phyloP scores from a whole-genome alignment of 2,797 vertebrate species.

The Siniperca obscura region DNA sequence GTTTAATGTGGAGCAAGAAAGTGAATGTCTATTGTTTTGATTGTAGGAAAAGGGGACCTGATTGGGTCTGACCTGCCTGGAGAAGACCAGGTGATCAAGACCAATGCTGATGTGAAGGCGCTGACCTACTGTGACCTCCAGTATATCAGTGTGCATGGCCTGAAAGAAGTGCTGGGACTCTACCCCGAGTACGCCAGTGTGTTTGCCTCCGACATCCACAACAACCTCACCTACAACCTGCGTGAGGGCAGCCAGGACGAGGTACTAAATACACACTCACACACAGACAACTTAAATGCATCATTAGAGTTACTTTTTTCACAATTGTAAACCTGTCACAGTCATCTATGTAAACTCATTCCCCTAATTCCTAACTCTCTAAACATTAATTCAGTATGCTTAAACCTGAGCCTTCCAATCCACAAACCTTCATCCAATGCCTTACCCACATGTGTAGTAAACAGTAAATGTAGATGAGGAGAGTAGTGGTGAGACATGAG shows the following conservation, averaged over 20 bases:
- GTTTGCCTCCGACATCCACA: constrained; percentile 90
- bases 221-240: constrained; percentile 97
- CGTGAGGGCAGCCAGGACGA: constrained; percentile 92
- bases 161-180: constrained; percentile 92
- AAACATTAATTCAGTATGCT: neutral
- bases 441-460: neutral
- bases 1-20: neutral
- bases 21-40: neutral
- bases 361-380: neutral
- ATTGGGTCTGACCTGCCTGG: constrained; percentile 93
- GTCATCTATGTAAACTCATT: neutral
- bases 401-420: neutral
- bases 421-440: neutral
- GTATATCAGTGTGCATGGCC: constrained; percentile 90
- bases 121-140: constrained; percentile 98
- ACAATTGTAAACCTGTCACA: neutral
- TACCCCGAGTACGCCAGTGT: constrained; percentile 93
- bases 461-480: neutral
- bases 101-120: constrained; percentile 95
- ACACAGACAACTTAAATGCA: neutral
- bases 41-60: constrained; percentile 94
- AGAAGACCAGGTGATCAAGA: constrained; percentile 93
- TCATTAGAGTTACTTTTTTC: neutral
- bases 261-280: constrained; percentile 79
- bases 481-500: neutral